These are phyloP conservation scores for Neofelis nebulosa DNA, from an alignment of 2,113 vertebrate species.

Conservation along the genomic window DNA sequence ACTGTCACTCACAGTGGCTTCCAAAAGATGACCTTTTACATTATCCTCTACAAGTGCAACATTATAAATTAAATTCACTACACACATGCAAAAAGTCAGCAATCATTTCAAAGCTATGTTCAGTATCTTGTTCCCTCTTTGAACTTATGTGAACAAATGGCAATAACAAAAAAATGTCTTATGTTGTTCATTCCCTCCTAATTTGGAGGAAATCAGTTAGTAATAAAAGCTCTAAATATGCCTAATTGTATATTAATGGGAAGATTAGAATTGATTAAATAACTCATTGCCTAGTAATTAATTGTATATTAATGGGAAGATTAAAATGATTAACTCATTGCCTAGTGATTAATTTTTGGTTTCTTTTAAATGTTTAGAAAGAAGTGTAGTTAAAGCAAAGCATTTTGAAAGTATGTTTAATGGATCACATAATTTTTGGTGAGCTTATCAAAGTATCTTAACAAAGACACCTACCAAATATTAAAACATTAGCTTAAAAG, in stretches of 20 bases:
- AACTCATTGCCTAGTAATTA: background rate
- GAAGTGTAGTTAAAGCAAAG: conserved; percentile 27
- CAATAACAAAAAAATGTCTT: background rate
- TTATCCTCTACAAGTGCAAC: background rate
- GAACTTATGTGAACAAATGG: background rate
- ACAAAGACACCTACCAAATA: conserved; percentile 39
- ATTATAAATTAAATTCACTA: background rate
- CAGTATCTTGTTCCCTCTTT: background rate
- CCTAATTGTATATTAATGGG: background rate
- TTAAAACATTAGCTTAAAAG: conserved; percentile 45
- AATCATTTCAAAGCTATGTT: conserved; percentile 41
- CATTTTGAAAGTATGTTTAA: conserved; percentile 36
- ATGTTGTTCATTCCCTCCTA: conserved; percentile 9
- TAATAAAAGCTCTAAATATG: conserved; percentile 38
- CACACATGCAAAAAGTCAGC: background rate
- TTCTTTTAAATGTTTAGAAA: conserved; percentile 56
- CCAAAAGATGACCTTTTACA: conserved; percentile 1
- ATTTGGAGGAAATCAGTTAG: background rate
- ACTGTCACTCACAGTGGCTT: background rate
- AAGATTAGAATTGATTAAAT: conserved; percentile 52
- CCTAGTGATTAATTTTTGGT: conserved; percentile 10
- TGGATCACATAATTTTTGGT: conserved; percentile 41
- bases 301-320: conserved; percentile 14
- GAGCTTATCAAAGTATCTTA: conserved; percentile 47
- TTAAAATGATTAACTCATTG: conserved; percentile 38